These are phyloP conservation scores for Rhopalosiphum nymphaeae DNA, from an alignment of 2,888 invertebrate species.

Conservation along the genomic window DNA sequence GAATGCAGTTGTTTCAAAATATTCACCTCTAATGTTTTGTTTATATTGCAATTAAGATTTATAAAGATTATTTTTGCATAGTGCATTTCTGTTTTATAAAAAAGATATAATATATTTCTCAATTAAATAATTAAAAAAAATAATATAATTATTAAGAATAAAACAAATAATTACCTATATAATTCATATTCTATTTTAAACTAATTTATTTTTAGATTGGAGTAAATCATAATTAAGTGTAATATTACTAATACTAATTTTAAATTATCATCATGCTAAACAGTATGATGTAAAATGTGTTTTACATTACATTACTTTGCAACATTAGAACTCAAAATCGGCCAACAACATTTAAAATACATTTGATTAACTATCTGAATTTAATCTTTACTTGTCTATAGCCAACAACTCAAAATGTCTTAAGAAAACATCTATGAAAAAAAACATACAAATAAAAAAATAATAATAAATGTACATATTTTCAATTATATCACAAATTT, in stretches of 20 bases:
- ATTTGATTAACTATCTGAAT: slow-evolving; percentile 94
- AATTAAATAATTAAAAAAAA: neutral
- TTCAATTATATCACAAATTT: slow-evolving; percentile 77
- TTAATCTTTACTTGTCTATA: slow-evolving; percentile 95
- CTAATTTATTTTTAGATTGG: slow-evolving; percentile 65
- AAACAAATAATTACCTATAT: neutral
- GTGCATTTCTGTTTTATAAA: slow-evolving; percentile 7
- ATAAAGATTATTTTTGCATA: slow-evolving; percentile 90
- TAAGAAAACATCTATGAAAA: slow-evolving; percentile 65
- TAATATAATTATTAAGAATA: neutral
- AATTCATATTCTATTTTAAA: slow-evolving; percentile 63
- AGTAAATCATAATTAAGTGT: slow-evolving; percentile 83
- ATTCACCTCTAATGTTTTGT: slow-evolving; percentile 90
- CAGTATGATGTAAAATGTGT: slow-evolving; percentile 88
- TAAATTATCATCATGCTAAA: slow-evolving; percentile 93
- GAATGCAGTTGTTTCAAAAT: slow-evolving; percentile 94
- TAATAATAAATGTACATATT: neutral
- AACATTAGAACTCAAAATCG: slow-evolving; percentile 90
- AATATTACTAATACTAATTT: slow-evolving; percentile 96
- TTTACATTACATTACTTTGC: slow-evolving; percentile 94
- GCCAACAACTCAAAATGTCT: slow-evolving; percentile 93
- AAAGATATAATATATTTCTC: neutral
- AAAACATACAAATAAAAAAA: slow-evolving; percentile 41
- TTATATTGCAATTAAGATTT: slow-evolving; percentile 92
- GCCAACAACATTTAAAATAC: slow-evolving; percentile 97